Evolutionary conservation across 2,888 invertebrate genomes (phyloP), one percentile per base, ranked within the genome.

Genomic region (Volucella zonaria): DNA sequence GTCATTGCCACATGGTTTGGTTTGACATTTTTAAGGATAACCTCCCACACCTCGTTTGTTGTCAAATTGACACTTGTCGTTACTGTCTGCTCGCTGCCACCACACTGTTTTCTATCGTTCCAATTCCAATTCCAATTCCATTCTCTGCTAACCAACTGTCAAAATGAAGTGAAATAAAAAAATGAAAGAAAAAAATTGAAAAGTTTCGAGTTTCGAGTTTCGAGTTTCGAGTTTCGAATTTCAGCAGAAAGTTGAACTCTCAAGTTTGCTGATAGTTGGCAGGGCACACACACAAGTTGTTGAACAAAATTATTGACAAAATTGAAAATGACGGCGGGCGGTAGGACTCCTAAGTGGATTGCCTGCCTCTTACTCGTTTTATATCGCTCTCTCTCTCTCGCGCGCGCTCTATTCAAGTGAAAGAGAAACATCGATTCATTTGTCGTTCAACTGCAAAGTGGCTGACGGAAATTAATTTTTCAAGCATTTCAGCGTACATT

Each of bases 221-320:
- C 51, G 43, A 76, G 61, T 8, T 76, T 68, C 45, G 8, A 76
- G 59, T 76, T 61, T 64, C 40, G 62, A 31, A 31, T 31, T 31
- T 31, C 31, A 31, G 6, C 31, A 31, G 58, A 58, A 78, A 43
- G 54, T 61, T 70, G 31, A 31, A 31, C 31, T 31, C 31, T 31
- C 12, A 73, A 67, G 67, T 79, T 79, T 61, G 43, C 64, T 45
- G 47, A 49, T 59, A 49, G 62, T 73, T 54, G 42, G 31, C 31
- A 31, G 3, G 31, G 1, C 31, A 54, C 68, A 31, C 61, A 77
- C 61, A 77, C 52, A 68, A 77, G 18, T 64, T 77, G 14, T 49
- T 23, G 56, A 68, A 67, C 67, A 67, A 62, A 80, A 61, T 80
- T 80, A 80, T 74, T 80, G 79, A 80, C 79, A 74, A n/a, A n/a